These are phyloP conservation scores for Sterrhoptilus dennistouni DNA, from an alignment of 2,113 vertebrate genomes.

Conservation along the genomic window DNA sequence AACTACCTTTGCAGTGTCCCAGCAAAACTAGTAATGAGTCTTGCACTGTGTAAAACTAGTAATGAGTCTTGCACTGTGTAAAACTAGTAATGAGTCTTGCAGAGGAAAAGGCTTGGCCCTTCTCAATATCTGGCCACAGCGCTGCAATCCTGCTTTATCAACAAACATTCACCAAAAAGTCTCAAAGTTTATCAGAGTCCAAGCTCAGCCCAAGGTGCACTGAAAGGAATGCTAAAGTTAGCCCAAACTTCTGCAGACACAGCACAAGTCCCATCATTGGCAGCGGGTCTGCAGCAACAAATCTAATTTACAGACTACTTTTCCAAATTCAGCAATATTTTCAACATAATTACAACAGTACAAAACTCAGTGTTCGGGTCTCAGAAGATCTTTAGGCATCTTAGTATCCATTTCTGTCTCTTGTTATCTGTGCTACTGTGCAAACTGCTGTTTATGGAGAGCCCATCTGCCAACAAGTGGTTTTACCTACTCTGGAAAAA, in stretches of 20 bases:
- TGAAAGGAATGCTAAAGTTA: not conserved
- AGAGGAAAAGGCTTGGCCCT: not conserved
- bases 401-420: not conserved
- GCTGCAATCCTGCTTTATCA: not conserved
- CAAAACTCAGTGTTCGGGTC: not conserved
- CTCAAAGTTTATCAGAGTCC: not conserved
- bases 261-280: not conserved
- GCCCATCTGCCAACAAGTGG: not conserved
- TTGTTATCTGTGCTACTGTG: not conserved
- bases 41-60: not conserved
- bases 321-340: constrained; percentile 45
- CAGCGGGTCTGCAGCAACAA: not conserved
- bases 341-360: not conserved
- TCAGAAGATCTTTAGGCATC: not conserved
- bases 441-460: not conserved
- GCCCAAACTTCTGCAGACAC: not conserved
- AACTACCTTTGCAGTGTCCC: not conserved
- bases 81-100: not conserved
- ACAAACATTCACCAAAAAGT: not conserved
- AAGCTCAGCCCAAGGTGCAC: not conserved
- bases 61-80: not conserved
- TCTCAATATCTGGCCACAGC: not conserved
- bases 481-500: not conserved
- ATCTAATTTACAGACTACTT: constrained; percentile 29
- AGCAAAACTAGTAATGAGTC: not conserved